Percentiles rank a stretch among this genome's conserved stretches.
Evolutionary conservation across 1,140 invertebrate genomes (phyloP).

Genomic region (Camponotus floridanus): DNA sequence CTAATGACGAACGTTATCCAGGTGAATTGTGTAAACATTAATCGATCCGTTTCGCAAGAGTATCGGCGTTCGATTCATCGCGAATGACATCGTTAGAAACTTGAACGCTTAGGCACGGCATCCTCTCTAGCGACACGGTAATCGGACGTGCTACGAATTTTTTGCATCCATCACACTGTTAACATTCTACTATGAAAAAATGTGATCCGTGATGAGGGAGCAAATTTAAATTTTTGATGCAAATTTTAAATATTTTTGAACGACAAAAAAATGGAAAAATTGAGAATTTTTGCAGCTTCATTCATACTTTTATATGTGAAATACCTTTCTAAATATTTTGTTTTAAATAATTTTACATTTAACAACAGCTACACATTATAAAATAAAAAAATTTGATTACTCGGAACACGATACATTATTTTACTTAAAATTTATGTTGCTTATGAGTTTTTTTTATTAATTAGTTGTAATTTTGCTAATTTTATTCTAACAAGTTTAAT

Average conservation of each 20-base stretch:
- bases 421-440: too few relatives aligned
- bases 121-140: not conserved
- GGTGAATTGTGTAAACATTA: slow-evolving; percentile 24
- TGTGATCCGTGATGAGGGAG: too few relatives aligned
- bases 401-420: too few relatives aligned
- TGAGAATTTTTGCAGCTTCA: not conserved
- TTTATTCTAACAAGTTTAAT: too few relatives aligned
- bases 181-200: not conserved
- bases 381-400: too few relatives aligned
- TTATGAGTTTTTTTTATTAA: too few relatives aligned
- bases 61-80: slow-evolving; percentile 25
- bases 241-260: not conserved
- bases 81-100: slow-evolving; percentile 46
- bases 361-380: too few relatives aligned
- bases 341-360: not conserved
- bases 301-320: not conserved
- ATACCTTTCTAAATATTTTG: not conserved
- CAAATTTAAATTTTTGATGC: not conserved
- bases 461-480: too few relatives aligned
- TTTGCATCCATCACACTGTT: not conserved
- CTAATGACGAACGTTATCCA: slow-evolving; percentile 46
- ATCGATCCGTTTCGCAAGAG: slow-evolving; percentile 33
- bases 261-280: not conserved
- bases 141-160: slow-evolving; percentile 20
- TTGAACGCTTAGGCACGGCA: slow-evolving; percentile 24